Evolutionary conservation across 2,888 invertebrate species (phyloP).

Genomic region (Pollenia griseotomentosa): DNA sequence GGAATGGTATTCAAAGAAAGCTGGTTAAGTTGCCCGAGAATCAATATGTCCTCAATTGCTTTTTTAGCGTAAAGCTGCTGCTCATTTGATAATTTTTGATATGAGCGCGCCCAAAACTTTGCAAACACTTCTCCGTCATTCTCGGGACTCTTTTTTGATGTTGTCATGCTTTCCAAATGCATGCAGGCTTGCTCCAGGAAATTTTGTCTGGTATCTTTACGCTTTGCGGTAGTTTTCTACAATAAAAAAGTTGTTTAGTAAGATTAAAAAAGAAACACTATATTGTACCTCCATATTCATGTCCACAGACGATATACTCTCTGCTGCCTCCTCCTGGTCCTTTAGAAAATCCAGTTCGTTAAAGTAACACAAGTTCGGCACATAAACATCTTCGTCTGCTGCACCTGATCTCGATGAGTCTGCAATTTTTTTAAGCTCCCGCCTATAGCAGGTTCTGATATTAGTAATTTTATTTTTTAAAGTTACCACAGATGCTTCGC

Average conservation of each 20-base stretch:
- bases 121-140: slow-evolving; percentile 26
- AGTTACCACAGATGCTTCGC: slow-evolving; percentile 5
- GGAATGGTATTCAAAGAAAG: slow-evolving; percentile 8
- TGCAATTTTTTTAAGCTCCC: no score
- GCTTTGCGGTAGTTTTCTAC: slow-evolving; percentile 23
- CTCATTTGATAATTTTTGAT: slow-evolving; percentile 16
- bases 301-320: slow-evolving; percentile 23
- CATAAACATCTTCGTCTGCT: slow-evolving; percentile 24
- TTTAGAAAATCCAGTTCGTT: slow-evolving; percentile 26
- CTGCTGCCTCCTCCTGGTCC: slow-evolving; percentile 31
- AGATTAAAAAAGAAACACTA: not conserved
- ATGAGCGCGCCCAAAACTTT: slow-evolving; percentile 31
- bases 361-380: slow-evolving; percentile 24
- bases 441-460: slow-evolving; percentile 16
- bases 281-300: slow-evolving; percentile 7
- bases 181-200: slow-evolving; percentile 19
- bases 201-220: slow-evolving; percentile 28
- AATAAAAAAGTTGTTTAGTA: slow-evolving; percentile 7
- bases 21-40: slow-evolving; percentile 25
- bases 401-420: slow-evolving; percentile 23
- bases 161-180: slow-evolving; percentile 24
- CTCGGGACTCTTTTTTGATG: slow-evolving; percentile 9
- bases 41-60: slow-evolving; percentile 13
- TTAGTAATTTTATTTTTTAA: slow-evolving; percentile 15
- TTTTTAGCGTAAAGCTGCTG: slow-evolving; percentile 31